Evolutionary conservation across 2,113 vertebrate species (phyloP).

Genomic region (Tetrax tetrax): DNA sequence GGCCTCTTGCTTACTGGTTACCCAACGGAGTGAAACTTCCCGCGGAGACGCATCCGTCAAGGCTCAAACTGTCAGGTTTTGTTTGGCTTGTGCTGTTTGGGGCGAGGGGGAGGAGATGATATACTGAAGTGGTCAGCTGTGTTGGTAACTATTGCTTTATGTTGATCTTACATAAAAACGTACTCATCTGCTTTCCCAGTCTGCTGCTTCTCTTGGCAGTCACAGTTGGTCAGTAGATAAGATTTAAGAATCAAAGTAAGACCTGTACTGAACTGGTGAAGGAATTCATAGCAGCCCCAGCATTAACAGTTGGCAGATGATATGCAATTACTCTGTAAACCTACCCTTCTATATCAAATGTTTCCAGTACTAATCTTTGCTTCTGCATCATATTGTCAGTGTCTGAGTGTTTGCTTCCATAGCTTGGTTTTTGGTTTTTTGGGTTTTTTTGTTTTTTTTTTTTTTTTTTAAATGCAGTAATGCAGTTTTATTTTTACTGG

Average conservation of each 20-base stretch:
- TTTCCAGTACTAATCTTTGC: neutral
- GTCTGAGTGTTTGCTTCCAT: neutral
- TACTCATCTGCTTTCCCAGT: neutral
- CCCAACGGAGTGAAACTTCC: neutral
- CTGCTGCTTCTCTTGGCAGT: neutral
- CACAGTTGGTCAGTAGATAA: neutral
- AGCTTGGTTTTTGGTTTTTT: neutral
- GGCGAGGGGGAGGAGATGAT: neutral
- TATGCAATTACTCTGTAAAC: neutral
- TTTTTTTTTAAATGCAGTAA: neutral
- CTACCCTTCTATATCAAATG: neutral
- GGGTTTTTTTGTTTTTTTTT: neutral
- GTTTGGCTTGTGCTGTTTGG: neutral
- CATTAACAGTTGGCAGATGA: neutral
- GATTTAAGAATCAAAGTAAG: neutral
- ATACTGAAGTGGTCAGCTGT: neutral
- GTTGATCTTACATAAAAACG: neutral
- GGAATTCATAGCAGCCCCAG: neutral
- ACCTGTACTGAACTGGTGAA: neutral
- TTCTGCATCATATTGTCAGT: neutral
- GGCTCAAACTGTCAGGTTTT: neutral
- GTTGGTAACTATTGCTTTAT: neutral
- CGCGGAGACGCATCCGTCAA: neutral
- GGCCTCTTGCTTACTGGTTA: neutral
- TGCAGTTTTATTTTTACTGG: conserved; percentile 9